phyloP scores from a whole-genome alignment of 2,113 vertebrate species.

The Noctilio leporinus region DNA sequence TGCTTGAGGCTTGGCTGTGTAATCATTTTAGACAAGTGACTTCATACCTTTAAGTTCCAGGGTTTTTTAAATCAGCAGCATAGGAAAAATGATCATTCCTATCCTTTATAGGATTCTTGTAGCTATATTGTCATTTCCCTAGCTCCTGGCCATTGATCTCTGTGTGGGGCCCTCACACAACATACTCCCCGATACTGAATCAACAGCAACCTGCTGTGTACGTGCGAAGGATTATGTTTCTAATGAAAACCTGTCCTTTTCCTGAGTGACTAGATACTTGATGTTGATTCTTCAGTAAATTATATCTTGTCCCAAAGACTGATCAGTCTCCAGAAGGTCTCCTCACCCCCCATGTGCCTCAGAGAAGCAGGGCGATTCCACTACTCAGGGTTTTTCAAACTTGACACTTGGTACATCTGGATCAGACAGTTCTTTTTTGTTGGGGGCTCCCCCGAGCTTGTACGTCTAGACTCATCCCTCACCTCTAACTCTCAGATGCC shows the following conservation, averaged over 20 bases:
- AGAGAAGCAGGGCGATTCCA: neutral
- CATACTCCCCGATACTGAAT: rapidly evolving
- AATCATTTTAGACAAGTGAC: neutral
- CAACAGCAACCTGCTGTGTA: neutral
- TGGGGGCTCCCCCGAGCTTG: neutral
- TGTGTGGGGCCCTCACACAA: rapidly evolving
- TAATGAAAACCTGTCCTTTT: neutral
- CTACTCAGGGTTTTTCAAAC: neutral
- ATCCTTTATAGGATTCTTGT: neutral
- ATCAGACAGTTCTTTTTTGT: neutral
- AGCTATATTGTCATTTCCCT: neutral
- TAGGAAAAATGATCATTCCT: neutral
- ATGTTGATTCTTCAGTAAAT: neutral
- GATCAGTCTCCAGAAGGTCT: neutral
- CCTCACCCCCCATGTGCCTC: neutral
- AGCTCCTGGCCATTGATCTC: neutral
- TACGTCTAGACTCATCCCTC: neutral
- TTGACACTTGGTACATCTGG: too few relatives aligned
- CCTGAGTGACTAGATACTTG: neutral
- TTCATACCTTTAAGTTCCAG: neutral
- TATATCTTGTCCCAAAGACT: neutral
- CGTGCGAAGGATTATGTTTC: neutral
- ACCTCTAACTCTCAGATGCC: neutral
- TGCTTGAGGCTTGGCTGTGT: neutral
- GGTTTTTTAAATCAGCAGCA: neutral